phyloP scores from a whole-genome alignment of 2,113 vertebrate species.

The Parus major region DNA sequence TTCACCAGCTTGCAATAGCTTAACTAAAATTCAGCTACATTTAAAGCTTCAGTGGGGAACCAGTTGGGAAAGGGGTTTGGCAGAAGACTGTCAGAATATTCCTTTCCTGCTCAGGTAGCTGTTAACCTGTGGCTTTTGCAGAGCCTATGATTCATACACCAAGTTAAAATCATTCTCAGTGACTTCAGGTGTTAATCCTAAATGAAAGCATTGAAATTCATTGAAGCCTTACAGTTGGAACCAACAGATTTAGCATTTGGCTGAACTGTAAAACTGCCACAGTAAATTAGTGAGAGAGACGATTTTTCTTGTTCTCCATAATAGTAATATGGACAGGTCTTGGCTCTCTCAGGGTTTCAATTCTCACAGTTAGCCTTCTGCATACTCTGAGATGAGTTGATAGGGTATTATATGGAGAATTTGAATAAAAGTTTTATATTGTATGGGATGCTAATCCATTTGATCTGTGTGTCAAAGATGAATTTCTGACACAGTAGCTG shows the following conservation, averaged over 20 bases:
- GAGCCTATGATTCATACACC: not conserved
- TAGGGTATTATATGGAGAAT: not conserved
- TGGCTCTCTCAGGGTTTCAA: not conserved
- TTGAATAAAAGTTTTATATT: not conserved
- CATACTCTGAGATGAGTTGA: not conserved
- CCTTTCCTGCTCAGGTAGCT: not conserved
- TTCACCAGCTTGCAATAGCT: not conserved
- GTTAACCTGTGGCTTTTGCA: not conserved
- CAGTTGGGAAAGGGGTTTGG: not conserved
- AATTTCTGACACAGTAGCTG: not conserved
- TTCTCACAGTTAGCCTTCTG: not conserved
- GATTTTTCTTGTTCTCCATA: not conserved
- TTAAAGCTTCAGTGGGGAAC: not conserved
- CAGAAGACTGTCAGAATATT: not conserved
- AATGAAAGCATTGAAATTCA: not conserved
- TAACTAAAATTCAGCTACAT: not conserved
- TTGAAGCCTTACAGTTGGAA: not conserved
- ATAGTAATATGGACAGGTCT: not conserved
- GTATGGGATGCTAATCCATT: not conserved
- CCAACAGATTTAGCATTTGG: not conserved
- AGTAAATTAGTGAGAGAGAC: not conserved
- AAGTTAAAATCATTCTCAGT: not conserved
- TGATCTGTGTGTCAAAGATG: not conserved
- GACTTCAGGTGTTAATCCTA: not conserved
- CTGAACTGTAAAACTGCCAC: not conserved